Conservation (phyloP, 1,140 invertebrate genomes). For the Ooceraea biroi region DNA sequence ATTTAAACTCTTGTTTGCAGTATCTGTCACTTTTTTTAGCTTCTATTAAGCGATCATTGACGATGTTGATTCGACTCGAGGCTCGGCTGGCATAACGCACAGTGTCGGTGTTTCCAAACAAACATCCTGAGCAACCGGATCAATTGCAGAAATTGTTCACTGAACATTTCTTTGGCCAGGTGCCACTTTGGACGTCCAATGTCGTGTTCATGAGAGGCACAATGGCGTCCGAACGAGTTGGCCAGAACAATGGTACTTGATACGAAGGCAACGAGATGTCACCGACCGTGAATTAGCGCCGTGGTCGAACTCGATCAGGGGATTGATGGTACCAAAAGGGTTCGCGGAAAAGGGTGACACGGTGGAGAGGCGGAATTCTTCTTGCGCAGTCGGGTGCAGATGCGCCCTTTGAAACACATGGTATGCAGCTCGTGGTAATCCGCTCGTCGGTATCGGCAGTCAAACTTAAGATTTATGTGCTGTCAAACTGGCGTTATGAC, state of each 20-base stretch:
- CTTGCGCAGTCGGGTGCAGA: conserved; percentile 70
- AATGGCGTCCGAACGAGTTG: conserved; percentile 75
- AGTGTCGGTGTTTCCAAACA: conserved; percentile 80
- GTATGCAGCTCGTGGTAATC: conserved; percentile 33
- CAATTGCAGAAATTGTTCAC: conserved; percentile 73
- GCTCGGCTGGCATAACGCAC: not conserved
- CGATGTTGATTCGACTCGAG: not conserved
- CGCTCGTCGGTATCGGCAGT: conserved; percentile 26
- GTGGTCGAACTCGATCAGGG: conserved; percentile 70
- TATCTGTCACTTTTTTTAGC: not conserved
- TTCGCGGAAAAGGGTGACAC: conserved; percentile 66
- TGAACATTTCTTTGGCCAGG: conserved; percentile 73
- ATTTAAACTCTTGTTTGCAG: not conserved
- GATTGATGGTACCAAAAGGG: conserved; percentile 40
- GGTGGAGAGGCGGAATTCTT: conserved; percentile 61
- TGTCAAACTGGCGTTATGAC: conserved; percentile 46
- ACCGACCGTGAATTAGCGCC: conserved; percentile 83
- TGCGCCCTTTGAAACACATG: conserved; percentile 72
- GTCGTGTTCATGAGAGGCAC: conserved; percentile 61
- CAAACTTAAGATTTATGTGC: conserved; percentile 64
- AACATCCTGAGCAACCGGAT: conserved; percentile 66
- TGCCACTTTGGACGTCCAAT: conserved; percentile 60
- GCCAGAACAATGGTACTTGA: conserved; percentile 83
- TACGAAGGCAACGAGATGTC: conserved; percentile 83
- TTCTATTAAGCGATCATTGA: not conserved